Percentiles rank a stretch among this genome's conserved stretches.
phyloP scores from a whole-genome alignment of 2,797 vertebrate genomes.

The Argentina silus region DNA sequence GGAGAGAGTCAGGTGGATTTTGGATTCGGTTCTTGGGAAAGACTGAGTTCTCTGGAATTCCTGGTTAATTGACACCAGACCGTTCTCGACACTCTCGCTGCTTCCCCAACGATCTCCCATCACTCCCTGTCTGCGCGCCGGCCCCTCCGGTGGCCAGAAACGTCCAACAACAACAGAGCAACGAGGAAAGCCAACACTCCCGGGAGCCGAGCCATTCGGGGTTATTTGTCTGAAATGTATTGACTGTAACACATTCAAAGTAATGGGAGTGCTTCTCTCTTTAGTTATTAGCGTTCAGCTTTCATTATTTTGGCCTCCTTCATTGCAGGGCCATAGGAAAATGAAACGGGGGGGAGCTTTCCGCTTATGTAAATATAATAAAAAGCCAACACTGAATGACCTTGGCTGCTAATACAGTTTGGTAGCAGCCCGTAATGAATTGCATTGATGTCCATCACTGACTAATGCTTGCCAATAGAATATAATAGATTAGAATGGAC shows the following conservation, averaged over 20 bases:
- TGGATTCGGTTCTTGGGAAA: constrained; percentile 34
- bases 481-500: too few species aligned
- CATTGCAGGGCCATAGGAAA: neutral
- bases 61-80: constrained; percentile 36
- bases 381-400: neutral
- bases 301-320: constrained; percentile 14
- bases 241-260: constrained; percentile 19
- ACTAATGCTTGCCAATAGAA: too few species aligned
- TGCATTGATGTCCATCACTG: neutral
- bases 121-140: neutral
- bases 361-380: neutral
- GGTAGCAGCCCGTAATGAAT: neutral
- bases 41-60: constrained; percentile 23
- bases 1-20: constrained; percentile 26
- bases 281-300: constrained; percentile 10
- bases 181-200: constrained; percentile 25
- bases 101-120: neutral
- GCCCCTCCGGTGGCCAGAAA: neutral
- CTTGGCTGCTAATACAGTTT: neutral
- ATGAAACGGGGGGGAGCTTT: neutral
- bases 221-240: constrained; percentile 15
- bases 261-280: neutral
- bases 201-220: constrained; percentile 11
- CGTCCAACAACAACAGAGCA: constrained; percentile 31
- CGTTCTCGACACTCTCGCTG: constrained; percentile 5